Evolutionary conservation across 1,140 invertebrate genomes (phyloP), one percentile per base, ranked within the genome.

Genomic region (Temnothorax curvispinosus): DNA sequence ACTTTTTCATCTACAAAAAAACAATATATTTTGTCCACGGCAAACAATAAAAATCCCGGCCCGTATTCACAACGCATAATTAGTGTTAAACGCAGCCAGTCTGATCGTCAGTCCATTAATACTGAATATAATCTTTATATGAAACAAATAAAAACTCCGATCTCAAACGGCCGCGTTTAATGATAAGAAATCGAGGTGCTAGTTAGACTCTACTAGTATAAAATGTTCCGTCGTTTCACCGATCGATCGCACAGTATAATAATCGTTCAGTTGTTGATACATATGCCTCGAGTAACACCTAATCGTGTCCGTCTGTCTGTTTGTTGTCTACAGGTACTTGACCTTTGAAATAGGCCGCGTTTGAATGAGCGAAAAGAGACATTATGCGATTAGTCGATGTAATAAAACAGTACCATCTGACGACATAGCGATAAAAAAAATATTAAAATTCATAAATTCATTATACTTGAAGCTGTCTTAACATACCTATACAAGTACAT

Each of bases 271-370:
- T 89, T 88, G 52, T 86, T 89, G 54, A 75, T 85, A 44, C 60
- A 27, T 69, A 32, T 82, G 41, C 54, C 52, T 80, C 11, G 27
- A n/a, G 18, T 44, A 71, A 27, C 52, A 38, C 35, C 7, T 65
- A 71, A 65, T 3, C 27, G 18, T 47, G 38, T 60, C 67, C 7
- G 18, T 47, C 27, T 75, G n/a, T 74, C 15, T 62, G 13, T 82
- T 27, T 58, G 52, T 60, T 50, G 11, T 60, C 8, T 38, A 62
- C 38, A 74, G 21, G 56, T 86, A 89, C 56, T 54, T 81, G 50
- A 89, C 9, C 58, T 44, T 89, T 72, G 44, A 89, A 89, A 67
- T 90, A 90, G 88, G 88, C 88, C 88, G 76, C 86, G 75, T 78
- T 62, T 35, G 71, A 89, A 87, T 71, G 44, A 90, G 44, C 54